Evolutionary conservation across 2,113 vertebrate genomes (phyloP), one percentile per base, ranked within the genome.

Genomic region (Paracanthobrama guichenoti): DNA sequence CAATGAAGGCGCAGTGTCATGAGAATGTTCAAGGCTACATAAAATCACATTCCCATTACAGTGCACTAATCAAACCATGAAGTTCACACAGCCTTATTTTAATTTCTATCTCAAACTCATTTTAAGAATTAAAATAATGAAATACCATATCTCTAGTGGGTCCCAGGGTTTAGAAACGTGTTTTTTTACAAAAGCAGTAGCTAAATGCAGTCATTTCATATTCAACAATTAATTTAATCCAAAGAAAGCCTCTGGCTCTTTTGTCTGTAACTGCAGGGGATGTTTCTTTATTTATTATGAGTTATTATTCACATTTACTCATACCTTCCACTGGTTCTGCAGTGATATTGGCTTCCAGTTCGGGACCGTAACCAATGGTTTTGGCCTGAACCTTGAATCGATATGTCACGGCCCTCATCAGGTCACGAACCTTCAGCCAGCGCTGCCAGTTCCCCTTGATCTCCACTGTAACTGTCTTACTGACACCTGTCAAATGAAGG

Each of bases 381-480:
- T 94, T 93, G 0, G 97, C 97, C 88, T 97, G 97, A n/a, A 97
- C 95, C 2, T 93, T 93, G 92, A 99, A 98, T 59, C 92, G 90
- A 90, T 98, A 99, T 22, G 94, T 96, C 26, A 95, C 88, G 18
- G 96, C 97, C 84, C 94, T 96, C 69, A 94, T 94, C 87, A 99
- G 95, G 85, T 98, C 97, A 46, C 96, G 94, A 72, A 98, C 96
- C 90, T 97, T 97, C 73, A 99, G 89, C 97, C 97, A 98, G 62
- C 94, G 95, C 42, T 96, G 97, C 96, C 96, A 94, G 91, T 95
- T 96, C 57, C 97, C 97, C 82, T 95, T 95, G 55, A 98, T 96
- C 6, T 97, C 97, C 93, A 99, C 97, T 0, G 96, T 98, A 91
- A 99, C 97, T 88, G 97, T 95, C 91, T 97, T 98, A 89, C 95